A percentile compares a stretch with the other conserved stretches of the same genome.
Evolutionary conservation across 1,140 invertebrate species (phyloP).

Genomic region (Aphelenchoides besseyi): DNA sequence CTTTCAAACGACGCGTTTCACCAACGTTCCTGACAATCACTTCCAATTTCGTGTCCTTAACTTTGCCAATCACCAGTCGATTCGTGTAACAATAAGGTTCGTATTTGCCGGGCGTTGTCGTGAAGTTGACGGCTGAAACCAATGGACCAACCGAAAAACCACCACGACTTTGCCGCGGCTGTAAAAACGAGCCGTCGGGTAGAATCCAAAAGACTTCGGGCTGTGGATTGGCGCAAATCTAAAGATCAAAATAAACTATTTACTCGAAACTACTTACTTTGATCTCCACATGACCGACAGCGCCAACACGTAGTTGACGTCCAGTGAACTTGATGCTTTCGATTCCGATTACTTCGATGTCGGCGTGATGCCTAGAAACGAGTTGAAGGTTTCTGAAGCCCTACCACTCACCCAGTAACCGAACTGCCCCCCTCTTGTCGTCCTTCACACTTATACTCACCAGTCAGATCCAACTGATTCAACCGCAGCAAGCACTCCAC

Average conservation of each 20-base stretch:
- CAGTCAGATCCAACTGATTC: constrained; percentile 3
- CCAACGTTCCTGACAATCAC: neutral
- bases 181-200: neutral
- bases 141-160: neutral
- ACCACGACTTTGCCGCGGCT: neutral
- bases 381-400: neutral
- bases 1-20: constrained; percentile 4
- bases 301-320: neutral
- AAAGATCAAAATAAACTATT: constrained; percentile 5
- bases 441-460: neutral
- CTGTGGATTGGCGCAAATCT: constrained; percentile 28
- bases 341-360: constrained; percentile 29
- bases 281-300: neutral
- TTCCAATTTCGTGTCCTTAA: neutral
- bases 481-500: neutral
- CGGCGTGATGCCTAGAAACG: neutral
- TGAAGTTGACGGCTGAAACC: neutral
- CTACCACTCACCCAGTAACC: neutral
- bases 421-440: neutral
- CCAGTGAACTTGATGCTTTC: too few relatives aligned
- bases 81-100: constrained; percentile 6
- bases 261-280: neutral
- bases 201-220: constrained; percentile 26
- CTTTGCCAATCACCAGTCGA: constrained; percentile 4
- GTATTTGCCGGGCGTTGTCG: neutral